Evolutionary conservation across 2,113 vertebrate genomes (phyloP).

Genomic region (Psittacus erithacus): DNA sequence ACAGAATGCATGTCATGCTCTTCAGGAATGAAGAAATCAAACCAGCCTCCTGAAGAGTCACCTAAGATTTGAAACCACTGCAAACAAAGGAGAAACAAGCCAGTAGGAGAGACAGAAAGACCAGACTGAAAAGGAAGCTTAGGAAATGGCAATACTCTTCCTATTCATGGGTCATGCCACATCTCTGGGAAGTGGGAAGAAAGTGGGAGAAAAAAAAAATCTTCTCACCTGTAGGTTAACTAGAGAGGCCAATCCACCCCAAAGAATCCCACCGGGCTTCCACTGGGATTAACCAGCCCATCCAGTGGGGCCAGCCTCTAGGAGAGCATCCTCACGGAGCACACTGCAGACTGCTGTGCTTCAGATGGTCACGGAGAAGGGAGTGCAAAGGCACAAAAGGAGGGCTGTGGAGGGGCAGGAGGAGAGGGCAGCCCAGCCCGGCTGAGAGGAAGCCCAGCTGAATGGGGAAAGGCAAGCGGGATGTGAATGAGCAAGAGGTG

Average conservation of each 20-base stretch:
- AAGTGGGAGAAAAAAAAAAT: background rate
- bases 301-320: background rate
- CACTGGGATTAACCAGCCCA: background rate
- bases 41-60: background rate
- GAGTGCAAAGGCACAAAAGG: conserved; percentile 30
- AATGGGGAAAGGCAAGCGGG: conserved; percentile 18
- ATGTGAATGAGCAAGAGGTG: conserved; percentile 41
- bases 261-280: background rate
- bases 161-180: background rate
- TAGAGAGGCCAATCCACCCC: background rate
- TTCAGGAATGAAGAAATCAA: background rate
- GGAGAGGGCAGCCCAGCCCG: background rate
- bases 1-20: background rate
- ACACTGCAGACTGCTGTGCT: background rate
- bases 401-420: background rate
- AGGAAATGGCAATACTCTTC: background rate
- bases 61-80: background rate
- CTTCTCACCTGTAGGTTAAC: conserved; percentile 23
- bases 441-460: conserved; percentile 12
- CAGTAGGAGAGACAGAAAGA: background rate
- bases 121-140: background rate
- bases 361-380: background rate
- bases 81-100: background rate
- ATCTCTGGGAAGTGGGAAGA: background rate
- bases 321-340: conserved; percentile 13